Base-by-base conservation (phyloP, 2,113 vertebrate species). In the Pseudorectes ferrugineus region DNA sequence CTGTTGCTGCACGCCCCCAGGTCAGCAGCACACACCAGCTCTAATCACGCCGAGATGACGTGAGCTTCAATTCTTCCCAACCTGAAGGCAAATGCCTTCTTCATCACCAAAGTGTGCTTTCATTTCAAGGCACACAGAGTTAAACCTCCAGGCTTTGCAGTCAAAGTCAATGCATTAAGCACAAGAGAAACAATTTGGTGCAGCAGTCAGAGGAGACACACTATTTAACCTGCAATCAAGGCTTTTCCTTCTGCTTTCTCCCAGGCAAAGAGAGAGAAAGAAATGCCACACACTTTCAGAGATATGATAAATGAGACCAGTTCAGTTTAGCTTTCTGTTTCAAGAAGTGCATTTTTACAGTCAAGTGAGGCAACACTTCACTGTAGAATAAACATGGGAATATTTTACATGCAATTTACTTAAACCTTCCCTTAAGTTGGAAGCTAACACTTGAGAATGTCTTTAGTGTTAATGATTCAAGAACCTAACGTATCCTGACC, bases 71-170 rank as follows among this genome's bases (percentile, higher is more conserved):
- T 82, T 95, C 70, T 90, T 91, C 82, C 85, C 96, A 95, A 96
- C 94, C 97, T 88, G 70, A 59, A 97, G 97, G 96, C 95, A 97
- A 95, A 94, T 91, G 92, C 80, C 61, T 95, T 73, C 73, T 89
- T 80, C 94, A 92, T 76, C 84, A 89, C 48, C 68, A 73, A 52
- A 88, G 91, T 51, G 48, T 42, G 11, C 80, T 92, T 93, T 85
- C 85, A 82, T 93, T 96, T 94, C 77, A 84, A 89, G 94, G 58
- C 76, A 92, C 82, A 89, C 77, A 36, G 91, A 88, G 73, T 54
- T 75, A 83, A 93, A 51, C 68, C 95, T 95, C 66, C 29, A 12
- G 91, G 70, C 88, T 92, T 26, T 88, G 78, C 16, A 94, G 74
- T 80, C 75, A 90, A 74, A 92, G 75, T 35, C 43, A 91, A 40